Evolutionary conservation across 1,140 invertebrate species (phyloP).

Genomic region (Aphaenogaster rudis): DNA sequence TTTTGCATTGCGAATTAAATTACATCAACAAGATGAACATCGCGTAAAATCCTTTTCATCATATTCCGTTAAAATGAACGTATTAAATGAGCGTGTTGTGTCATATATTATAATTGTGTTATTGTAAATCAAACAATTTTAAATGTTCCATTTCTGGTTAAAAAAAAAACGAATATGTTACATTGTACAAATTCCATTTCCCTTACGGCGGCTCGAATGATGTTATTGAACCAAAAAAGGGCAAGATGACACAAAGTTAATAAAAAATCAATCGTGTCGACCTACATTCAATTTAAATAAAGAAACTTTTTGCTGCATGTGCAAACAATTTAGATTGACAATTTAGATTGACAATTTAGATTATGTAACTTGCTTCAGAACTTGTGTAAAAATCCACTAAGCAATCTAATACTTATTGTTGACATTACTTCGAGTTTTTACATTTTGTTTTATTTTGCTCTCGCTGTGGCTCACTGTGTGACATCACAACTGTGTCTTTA

Average conservation of each 20-base stretch:
- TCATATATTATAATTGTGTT: background rate
- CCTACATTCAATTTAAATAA: background rate
- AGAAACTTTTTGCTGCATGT: background rate
- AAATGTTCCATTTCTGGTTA: background rate
- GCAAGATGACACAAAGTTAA: conserved; percentile 3
- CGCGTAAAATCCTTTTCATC: background rate
- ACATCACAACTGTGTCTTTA: background rate
- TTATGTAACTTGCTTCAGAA: background rate
- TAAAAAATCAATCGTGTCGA: background rate
- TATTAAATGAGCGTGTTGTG: background rate
- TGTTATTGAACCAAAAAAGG: conserved; percentile 1
- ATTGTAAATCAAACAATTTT: conserved; percentile 12
- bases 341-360: background rate
- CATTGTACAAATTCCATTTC: conserved; percentile 5
- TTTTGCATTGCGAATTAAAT: conserved; percentile 21
- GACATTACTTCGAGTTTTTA: conserved; percentile 1
- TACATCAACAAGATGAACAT: conserved; percentile 9
- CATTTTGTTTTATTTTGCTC: conserved; percentile 23
- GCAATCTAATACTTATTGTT: conserved; percentile 33
- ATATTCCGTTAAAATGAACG: conserved; percentile 6
- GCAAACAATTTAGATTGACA: background rate
- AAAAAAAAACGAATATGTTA: background rate
- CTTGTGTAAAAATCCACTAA: background rate
- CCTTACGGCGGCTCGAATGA: conserved; percentile 50
- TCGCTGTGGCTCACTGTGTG: background rate